These are phyloP conservation scores for Philopedon plagiatum DNA, from an alignment of 2,888 invertebrate species.

Conservation along the genomic window DNA sequence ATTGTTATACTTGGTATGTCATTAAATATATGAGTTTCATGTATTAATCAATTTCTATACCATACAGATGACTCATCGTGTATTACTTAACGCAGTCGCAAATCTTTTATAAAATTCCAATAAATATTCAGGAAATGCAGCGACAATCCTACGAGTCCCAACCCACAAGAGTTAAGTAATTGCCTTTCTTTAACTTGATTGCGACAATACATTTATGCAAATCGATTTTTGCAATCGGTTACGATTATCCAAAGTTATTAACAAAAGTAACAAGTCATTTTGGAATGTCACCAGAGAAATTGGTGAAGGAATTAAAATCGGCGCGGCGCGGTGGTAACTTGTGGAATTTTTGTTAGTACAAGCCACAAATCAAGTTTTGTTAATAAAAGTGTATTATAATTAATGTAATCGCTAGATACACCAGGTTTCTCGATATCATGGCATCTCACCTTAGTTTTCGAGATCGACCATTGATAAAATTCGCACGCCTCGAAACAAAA, in stretches of 20 bases:
- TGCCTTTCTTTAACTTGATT: slow-evolving; percentile 33
- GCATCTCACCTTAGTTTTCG: too few relatives aligned
- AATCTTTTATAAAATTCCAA: slow-evolving; percentile 15
- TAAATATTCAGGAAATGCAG: slow-evolving; percentile 45
- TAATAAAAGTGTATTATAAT: too few relatives aligned
- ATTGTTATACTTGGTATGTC: not conserved
- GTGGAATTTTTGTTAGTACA: too few relatives aligned
- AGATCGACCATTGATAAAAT: too few relatives aligned
- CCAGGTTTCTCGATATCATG: too few relatives aligned
- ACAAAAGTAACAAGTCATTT: slow-evolving; percentile 21
- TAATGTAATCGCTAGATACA: too few relatives aligned
- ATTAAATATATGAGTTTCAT: not conserved
- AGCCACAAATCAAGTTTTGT: too few relatives aligned
- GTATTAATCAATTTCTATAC: not conserved
- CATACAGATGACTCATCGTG: slow-evolving; percentile 20
- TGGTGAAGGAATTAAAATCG: not conserved
- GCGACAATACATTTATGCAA: slow-evolving; percentile 40
- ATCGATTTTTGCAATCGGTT: slow-evolving; percentile 37
- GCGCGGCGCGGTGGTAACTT: too few relatives aligned
- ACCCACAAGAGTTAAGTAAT: slow-evolving; percentile 43
- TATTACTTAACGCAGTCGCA: slow-evolving; percentile 25
- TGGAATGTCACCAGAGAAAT: slow-evolving; percentile 14
- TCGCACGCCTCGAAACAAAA: too few relatives aligned
- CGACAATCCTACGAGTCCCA: slow-evolving; percentile 40
- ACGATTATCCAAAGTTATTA: slow-evolving; percentile 2